phyloP scores from a whole-genome alignment of 2,888 invertebrate species.

The Hemistola chrysoprasaria region DNA sequence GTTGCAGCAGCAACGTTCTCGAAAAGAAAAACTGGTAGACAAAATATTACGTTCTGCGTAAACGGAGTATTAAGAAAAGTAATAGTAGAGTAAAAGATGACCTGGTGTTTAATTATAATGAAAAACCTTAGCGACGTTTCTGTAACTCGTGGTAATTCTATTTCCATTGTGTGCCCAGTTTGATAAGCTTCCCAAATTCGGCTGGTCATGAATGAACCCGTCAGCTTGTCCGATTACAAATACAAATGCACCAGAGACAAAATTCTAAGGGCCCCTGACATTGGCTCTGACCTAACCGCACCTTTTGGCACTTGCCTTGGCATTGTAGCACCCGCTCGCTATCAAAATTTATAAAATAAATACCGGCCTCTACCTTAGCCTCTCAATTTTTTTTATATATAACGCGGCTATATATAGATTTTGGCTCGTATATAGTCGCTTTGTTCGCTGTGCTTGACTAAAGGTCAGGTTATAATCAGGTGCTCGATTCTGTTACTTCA shows the following conservation, averaged over 20 bases:
- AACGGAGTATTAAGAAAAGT: no score
- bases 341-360: constrained; percentile 51
- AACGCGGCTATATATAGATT: constrained; percentile 44
- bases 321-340: constrained; percentile 68
- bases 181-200: constrained; percentile 1
- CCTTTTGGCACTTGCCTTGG: constrained; percentile 78
- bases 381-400: constrained; percentile 34
- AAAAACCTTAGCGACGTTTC: no score
- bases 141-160: no score
- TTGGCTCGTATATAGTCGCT: constrained; percentile 37
- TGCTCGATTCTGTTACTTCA: no score
- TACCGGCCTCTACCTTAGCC: constrained; percentile 37
- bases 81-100: no score
- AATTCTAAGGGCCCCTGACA: constrained; percentile 78
- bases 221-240: constrained; percentile 18
- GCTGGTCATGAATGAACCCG: constrained; percentile 19
- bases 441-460: constrained; percentile 36
- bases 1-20: no score
- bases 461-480: constrained; percentile 32
- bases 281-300: constrained; percentile 65
- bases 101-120: no score
- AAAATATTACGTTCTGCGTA: no score
- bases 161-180: no score
- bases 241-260: constrained; percentile 48
- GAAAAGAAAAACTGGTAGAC: no score